Percentiles rank a stretch among this genome's conserved stretches.
Evolutionary conservation across 2,888 invertebrate species (phyloP).

Genomic region (Agrochola macilenta): DNA sequence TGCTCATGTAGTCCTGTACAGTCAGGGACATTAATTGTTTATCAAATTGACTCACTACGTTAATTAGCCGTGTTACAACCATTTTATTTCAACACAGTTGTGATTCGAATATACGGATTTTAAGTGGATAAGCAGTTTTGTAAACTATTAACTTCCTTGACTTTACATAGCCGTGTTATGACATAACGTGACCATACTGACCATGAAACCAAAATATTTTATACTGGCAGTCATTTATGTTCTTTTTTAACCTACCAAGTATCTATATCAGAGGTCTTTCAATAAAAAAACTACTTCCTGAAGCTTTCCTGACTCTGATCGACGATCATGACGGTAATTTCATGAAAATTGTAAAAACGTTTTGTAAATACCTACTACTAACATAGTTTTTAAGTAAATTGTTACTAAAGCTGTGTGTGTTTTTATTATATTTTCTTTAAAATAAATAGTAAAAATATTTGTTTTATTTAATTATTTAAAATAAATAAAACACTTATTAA

Average conservation of each 20-base stretch:
- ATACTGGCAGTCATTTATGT: neutral
- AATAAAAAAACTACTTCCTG: neutral
- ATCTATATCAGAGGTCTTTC: neutral
- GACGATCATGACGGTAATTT: no score
- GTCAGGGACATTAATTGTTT: neutral
- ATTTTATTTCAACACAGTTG: neutral
- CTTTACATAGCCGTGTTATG: neutral
- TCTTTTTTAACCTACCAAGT: neutral
- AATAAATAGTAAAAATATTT: no score
- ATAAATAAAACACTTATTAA: no score
- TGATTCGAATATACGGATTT: neutral
- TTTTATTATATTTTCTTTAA: no score
- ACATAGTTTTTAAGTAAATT: no score
- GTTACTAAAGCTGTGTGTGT: no score
- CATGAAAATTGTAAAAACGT: no score
- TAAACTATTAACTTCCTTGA: neutral
- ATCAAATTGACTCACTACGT: neutral
- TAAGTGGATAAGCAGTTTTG: neutral
- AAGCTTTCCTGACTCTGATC: neutral
- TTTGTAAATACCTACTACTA: no score
- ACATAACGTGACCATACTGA: neutral
- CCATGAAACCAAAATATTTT: neutral
- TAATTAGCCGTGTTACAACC: neutral
- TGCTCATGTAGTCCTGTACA: neutral
- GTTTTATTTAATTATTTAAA: no score